Base-by-base conservation (phyloP, 2,888 invertebrate genomes). In the Limnephilus lunatus region DNA sequence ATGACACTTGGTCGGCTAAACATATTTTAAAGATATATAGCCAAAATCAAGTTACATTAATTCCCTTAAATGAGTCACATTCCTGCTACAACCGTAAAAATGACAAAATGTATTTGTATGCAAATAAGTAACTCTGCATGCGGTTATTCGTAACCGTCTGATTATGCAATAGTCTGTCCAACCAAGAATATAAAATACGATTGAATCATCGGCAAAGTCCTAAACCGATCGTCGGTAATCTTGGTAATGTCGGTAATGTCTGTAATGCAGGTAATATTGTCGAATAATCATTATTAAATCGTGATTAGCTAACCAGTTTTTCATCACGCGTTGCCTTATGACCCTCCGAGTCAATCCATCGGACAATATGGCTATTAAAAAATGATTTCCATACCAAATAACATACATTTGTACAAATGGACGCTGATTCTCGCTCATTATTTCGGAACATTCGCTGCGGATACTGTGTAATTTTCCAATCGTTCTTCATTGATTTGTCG, bases 401-500 rank as follows among this genome's bases (percentile, higher is more conserved):
- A 87, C 53, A 87, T 48, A 31, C 48, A 87, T 87, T 87, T 87
- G 31, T 31, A 87, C 87, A 87, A 87, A 87, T 87, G 87, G 87
- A 53, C 87, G 53, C 31, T 68, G 85, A 39, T 83, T 87, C 44
- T 87, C n/a, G 9, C 25, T 83, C 35, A 32, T 32, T 87, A 48
- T 87, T 53, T 87, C 31, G 5, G 53, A 48, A 53, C 53, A 53
- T 48, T 53, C 48, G 30, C 5, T 31, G 85, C 39, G 39, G 87
- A 48, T 31, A 68, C 68, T 68, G 9, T 87, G 53, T 87, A 48
- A 87, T 87, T 87, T 87, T 53, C 48, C 68, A 87, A 87, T 53
- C 87, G 87, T n/a, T 87, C 48, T 48, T 87, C 53, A 48, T 86
- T 87, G 87, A 31, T 87, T 53, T 68, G 68, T 25, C 68, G 25